Percentiles rank a stretch among this genome's conserved stretches.
phyloP scores from a whole-genome alignment of 2,888 invertebrate species.

The Branchipolynoe longqiensis region DNA sequence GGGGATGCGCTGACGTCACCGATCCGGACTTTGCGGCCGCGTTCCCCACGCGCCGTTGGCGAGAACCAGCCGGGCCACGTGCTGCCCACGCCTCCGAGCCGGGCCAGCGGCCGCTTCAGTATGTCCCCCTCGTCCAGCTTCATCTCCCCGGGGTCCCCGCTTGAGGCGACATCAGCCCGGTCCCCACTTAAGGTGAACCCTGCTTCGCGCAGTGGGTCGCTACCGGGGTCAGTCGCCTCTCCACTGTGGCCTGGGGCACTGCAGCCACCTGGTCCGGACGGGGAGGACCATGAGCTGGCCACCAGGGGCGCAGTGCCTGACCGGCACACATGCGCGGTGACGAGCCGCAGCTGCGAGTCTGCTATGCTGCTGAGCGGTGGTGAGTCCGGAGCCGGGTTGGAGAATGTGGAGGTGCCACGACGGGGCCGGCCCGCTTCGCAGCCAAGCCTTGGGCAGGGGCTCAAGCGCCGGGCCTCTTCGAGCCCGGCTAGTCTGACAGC shows the following conservation, averaged over 20 bases:
- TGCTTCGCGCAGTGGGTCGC: background rate
- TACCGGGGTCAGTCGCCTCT: constrained; percentile 6
- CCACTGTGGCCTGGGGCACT: constrained; percentile 4
- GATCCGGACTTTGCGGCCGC: background rate
- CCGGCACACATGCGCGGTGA: background rate
- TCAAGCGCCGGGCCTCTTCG: constrained; percentile 18
- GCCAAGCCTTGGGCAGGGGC: background rate
- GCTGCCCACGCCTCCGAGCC: background rate
- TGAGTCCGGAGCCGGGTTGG: background rate
- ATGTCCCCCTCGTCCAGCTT: constrained; percentile 33
- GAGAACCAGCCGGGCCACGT: background rate
- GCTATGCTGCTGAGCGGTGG: background rate
- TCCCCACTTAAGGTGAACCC: constrained; percentile 28
- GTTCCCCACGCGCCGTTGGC: background rate
- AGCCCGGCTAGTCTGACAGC: constrained; percentile 1
- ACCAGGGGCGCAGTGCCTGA: background rate
- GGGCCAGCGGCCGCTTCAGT: background rate
- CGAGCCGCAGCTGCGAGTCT: background rate
- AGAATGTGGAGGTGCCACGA: constrained; percentile 25
- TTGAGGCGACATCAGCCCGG: constrained; percentile 21
- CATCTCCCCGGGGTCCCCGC: background rate
- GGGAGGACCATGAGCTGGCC: background rate
- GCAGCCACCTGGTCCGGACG: background rate
- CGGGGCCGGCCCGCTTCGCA: background rate
- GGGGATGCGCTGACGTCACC: background rate